Evolutionary conservation across 1,140 invertebrate genomes (phyloP).

Genomic region (Cydia amplana): DNA sequence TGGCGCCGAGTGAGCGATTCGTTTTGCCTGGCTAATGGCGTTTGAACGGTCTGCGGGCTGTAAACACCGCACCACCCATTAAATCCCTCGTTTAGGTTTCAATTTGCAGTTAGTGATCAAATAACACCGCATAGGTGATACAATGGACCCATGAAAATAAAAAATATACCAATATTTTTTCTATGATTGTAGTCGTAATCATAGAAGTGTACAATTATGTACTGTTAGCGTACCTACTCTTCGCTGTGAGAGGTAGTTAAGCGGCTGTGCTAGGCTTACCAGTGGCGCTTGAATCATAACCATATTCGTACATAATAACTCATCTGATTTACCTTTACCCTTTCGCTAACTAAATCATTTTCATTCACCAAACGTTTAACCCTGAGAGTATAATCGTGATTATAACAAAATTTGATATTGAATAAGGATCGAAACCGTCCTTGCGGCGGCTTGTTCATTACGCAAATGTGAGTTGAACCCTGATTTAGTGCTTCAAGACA

Average conservation of each 20-base stretch:
- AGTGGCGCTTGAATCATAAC: neutral
- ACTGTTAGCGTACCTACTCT: no score
- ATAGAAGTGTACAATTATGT: no score
- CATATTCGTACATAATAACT: neutral
- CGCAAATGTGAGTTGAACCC: neutral
- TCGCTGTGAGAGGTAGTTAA: no score
- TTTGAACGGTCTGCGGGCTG: neutral
- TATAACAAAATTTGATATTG: constrained; percentile 10
- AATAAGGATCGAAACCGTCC: constrained; percentile 4
- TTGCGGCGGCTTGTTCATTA: constrained; percentile 12
- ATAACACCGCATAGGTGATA: neutral
- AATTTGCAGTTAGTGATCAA: constrained; percentile 7
- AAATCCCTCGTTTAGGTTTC: constrained; percentile 9
- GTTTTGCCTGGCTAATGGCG: constrained; percentile 1
- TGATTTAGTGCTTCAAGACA: constrained; percentile 12
- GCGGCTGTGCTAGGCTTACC: no score
- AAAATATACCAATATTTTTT: neutral
- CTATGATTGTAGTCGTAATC: no score
- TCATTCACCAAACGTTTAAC: neutral
- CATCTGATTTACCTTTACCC: neutral
- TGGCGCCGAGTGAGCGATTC: constrained; percentile 2
- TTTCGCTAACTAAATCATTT: neutral
- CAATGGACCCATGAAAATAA: neutral
- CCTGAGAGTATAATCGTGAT: neutral
- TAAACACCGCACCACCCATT: neutral